These are phyloP conservation scores for Pan paniscus DNA, from an alignment of 2,113 vertebrate genomes.

Conservation along the genomic window DNA sequence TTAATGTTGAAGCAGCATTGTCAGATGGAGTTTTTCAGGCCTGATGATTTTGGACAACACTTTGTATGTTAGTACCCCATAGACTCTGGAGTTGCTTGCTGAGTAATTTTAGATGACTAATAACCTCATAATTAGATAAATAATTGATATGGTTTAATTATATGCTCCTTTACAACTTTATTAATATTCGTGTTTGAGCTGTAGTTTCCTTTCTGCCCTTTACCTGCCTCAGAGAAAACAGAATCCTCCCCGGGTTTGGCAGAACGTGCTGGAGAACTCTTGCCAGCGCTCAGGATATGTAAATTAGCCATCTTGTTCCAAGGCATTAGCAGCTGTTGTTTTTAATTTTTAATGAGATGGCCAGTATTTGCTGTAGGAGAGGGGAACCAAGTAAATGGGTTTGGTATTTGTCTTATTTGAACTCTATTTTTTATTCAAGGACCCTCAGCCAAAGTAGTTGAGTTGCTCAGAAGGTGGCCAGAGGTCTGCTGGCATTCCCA, in stretches of 20 bases:
- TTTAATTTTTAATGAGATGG: constrained; percentile 70
- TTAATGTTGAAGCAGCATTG: constrained; percentile 51
- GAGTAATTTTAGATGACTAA: constrained; percentile 70
- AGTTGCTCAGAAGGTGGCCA: not conserved
- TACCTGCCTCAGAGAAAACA: constrained; percentile 64
- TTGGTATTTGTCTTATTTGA: constrained; percentile 29
- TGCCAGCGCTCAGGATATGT: constrained; percentile 50
- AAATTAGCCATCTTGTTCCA: constrained; percentile 69
- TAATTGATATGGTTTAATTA: constrained; percentile 74
- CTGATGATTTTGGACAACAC: constrained; percentile 50
- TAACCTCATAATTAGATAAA: constrained; percentile 72
- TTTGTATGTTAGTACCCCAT: constrained; percentile 16
- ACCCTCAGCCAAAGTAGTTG: not conserved
- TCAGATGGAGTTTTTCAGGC: constrained; percentile 51
- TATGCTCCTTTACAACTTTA: constrained; percentile 64
- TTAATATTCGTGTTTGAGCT: constrained; percentile 67
- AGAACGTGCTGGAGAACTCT: not conserved
- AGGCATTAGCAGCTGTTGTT: constrained; percentile 68
- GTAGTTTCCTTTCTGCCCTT: constrained; percentile 60
- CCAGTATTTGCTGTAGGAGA: constrained; percentile 23
- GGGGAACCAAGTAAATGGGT: not conserved
- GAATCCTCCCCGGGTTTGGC: not conserved
- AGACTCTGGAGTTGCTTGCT: constrained; percentile 9
- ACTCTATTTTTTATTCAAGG: constrained; percentile 41
- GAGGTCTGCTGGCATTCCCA: not conserved